Evolutionary conservation across 1,140 invertebrate genomes (phyloP).

Genomic region (Chymomyza costata): DNA sequence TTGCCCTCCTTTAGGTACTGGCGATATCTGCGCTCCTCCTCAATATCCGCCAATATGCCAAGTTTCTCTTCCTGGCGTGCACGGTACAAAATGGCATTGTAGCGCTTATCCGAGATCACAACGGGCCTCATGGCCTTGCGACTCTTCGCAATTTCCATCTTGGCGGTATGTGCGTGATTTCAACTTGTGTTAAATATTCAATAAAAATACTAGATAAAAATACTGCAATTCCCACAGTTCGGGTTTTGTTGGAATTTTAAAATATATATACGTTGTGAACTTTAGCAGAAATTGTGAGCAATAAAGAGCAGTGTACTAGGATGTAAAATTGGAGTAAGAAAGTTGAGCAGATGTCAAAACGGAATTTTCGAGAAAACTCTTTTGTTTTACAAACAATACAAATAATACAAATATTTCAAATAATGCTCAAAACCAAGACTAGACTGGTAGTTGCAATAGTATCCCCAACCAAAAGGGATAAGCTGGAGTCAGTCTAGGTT

Average conservation of each 20-base stretch:
- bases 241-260: background rate
- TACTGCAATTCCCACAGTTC: no score
- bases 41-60: constrained; percentile 22
- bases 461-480: no score
- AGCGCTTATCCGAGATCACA: constrained; percentile 39
- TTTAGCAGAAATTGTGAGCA: background rate
- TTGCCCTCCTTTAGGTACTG: constrained; percentile 56
- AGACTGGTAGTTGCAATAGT: no score
- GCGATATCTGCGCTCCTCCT: constrained; percentile 47
- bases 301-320: no score
- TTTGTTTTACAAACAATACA: background rate
- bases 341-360: no score
- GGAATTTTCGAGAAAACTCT: no score
- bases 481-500: no score
- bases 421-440: no score
- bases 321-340: constrained; percentile 5
- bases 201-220: background rate
- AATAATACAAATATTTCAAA: no score
- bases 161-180: background rate
- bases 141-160: background rate
- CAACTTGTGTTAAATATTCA: background rate
- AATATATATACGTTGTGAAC: background rate
- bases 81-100: constrained; percentile 28
- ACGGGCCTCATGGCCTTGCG: constrained; percentile 20
- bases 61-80: constrained; percentile 16